Percentiles rank a stretch among this genome's conserved stretches.
Conservation (phyloP, 2,888 invertebrate genomes). For the Drosophila longiperda region DNA sequence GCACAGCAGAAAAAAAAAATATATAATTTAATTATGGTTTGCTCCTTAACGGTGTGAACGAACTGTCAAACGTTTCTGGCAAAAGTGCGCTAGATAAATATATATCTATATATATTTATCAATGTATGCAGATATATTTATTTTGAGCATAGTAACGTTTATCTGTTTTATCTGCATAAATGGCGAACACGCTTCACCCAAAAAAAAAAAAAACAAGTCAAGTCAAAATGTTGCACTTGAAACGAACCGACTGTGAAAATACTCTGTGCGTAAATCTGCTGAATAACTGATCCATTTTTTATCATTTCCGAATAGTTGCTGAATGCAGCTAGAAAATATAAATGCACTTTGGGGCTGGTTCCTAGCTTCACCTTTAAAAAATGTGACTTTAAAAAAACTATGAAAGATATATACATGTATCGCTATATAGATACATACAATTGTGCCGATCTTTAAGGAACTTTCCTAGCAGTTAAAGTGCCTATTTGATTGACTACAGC, state of each 20-base stretch:
- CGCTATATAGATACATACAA: not conserved
- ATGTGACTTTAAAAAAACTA: not conserved
- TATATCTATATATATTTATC: constrained; percentile 21
- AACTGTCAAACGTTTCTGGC: constrained; percentile 67
- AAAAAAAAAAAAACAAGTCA: not conserved
- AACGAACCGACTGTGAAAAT: not conserved
- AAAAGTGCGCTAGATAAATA: constrained; percentile 59
- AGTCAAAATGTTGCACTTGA: not conserved
- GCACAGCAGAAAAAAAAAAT: constrained; percentile 21
- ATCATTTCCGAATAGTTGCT: not conserved
- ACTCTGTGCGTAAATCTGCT: not conserved
- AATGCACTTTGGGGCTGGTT: not conserved
- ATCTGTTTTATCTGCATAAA: constrained; percentile 44
- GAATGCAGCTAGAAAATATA: not conserved
- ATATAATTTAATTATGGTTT: constrained; percentile 41
- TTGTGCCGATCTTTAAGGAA: not conserved
- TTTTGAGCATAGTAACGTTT: not conserved
- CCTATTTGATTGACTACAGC: not conserved
- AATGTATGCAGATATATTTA: not conserved
- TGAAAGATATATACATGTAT: not conserved
- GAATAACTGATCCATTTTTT: not conserved
- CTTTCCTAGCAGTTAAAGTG: fast-evolving
- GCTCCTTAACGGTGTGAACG: constrained; percentile 66
- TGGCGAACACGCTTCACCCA: not conserved
- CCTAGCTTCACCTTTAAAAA: not conserved